Base-by-base conservation (phyloP, 2,797 vertebrate genomes). In the Holocentrus rufus region DNA sequence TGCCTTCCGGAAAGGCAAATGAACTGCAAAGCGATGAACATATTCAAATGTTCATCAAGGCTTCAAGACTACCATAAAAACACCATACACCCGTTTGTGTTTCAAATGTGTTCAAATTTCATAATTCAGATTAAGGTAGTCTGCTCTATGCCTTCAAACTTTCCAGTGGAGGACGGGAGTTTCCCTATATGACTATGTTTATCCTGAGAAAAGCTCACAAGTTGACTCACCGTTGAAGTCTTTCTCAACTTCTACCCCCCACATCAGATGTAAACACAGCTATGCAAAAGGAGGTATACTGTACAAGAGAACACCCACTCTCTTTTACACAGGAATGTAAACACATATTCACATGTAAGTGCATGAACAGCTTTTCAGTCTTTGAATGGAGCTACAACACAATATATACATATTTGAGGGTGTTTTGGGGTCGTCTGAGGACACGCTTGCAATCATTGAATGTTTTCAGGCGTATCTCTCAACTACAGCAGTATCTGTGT, bases 111-210 rank as follows among this genome's bases (percentile, higher is more conserved):
- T 7, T 15, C 49, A 39, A 52, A 80, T 65, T 60, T 46, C 54
- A 67, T 54, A 62, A 25, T 59, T 71, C 1, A 31, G n/a, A 59
- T 65, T 4, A 25, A 39, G 64, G 39, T 46, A 25, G 61, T 49
- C 57, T 62, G 30, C 11, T 23, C 36, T 69, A 46, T n/a, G 39
- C 58, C 77, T 85, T 65, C 81, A 85, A 89, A 31, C 57, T 27
- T 68, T 81, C 54, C 65, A 65, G n/a, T n/a, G 70, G 58, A 27
- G 47, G 71, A 20, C 52, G 79, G 69, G 72, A 80, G 76, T 84
- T 85, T 58, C 83, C 76, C 66, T 67, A 44, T 11, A 60, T 62
- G 62, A 80, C 72, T 52, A 39, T 18, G 30, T 11, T 47, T 50
- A 39, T 25, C 22, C 53, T 52, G 15, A 64, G 47, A 63, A 56